Conservation (phyloP, 2,888 invertebrate species). For the Drosophila barbarae region DNA sequence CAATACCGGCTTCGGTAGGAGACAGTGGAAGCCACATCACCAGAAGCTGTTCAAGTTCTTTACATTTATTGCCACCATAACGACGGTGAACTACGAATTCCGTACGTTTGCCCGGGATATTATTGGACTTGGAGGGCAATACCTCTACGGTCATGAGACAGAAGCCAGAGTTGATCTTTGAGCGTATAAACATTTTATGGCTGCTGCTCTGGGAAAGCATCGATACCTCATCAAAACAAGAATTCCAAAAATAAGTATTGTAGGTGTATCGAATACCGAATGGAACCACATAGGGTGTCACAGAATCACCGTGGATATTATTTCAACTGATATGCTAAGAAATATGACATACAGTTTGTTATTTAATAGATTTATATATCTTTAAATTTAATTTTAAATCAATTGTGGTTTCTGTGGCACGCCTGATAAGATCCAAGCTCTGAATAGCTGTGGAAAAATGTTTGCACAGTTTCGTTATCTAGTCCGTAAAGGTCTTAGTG, state of each 20-base stretch:
- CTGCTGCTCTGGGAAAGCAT: slow-evolving; percentile 7
- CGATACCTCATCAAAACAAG: background rate
- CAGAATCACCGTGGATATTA: background rate
- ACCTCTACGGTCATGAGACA: background rate
- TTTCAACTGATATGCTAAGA: background rate
- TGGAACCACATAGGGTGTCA: background rate
- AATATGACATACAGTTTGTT: background rate
- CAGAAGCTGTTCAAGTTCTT: slow-evolving; percentile 62
- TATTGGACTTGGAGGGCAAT: slow-evolving; percentile 13
- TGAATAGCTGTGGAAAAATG: background rate
- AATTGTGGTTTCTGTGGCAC: background rate
- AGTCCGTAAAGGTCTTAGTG: slow-evolving; percentile 4
- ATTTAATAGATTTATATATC: background rate
- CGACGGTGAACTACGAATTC: slow-evolving; percentile 58
- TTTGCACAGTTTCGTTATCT: slow-evolving; percentile 5
- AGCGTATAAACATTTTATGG: background rate
- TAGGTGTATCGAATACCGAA: background rate
- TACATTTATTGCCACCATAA: slow-evolving; percentile 60
- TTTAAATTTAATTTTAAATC: background rate
- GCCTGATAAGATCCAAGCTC: background rate
- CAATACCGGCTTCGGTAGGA: slow-evolving; percentile 74
- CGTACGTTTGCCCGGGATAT: slow-evolving; percentile 48
- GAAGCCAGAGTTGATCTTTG: slow-evolving; percentile 29
- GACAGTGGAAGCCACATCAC: slow-evolving; percentile 66
- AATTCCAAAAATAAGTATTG: slow-evolving; percentile 16